Conservation (phyloP, 1,140 invertebrate species). For the Chrysopa pallens region DNA sequence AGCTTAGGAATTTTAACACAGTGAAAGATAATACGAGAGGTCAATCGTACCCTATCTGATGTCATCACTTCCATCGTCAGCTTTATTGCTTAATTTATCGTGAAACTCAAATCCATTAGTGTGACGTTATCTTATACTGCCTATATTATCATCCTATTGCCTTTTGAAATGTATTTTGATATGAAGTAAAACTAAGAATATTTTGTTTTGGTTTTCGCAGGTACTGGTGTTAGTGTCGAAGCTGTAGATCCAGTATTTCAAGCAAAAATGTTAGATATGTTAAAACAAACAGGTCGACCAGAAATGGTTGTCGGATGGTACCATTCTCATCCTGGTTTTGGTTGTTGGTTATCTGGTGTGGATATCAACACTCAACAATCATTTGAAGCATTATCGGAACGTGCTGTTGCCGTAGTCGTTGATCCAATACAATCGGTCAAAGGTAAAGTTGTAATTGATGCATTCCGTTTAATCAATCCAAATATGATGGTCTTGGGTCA, state of each 20-base stretch:
- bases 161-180: too few relatives aligned
- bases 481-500: constrained; percentile 99
- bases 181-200: too few relatives aligned
- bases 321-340: constrained; percentile 98
- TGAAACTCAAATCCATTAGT: too few relatives aligned
- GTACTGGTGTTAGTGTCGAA: constrained; percentile 92
- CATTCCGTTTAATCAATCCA: constrained; percentile 92
- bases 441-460: constrained; percentile 91
- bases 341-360: constrained; percentile 99
- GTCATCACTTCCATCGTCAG: too few relatives aligned
- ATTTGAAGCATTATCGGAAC: constrained; percentile 94
- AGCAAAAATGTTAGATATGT: constrained; percentile 99
- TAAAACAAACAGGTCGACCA: constrained; percentile 94
- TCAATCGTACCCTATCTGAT: too few relatives aligned
- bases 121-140: too few relatives aligned
- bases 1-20: too few relatives aligned
- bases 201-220: too few relatives aligned
- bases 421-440: constrained; percentile 99
- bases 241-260: constrained; percentile 99
- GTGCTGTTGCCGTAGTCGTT: constrained; percentile 97
- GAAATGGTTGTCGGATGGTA: constrained; percentile 99
- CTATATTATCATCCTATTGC: too few relatives aligned
- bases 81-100: too few relatives aligned
- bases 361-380: constrained; percentile 99
- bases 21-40: too few relatives aligned